A percentile compares a stretch with the other conserved stretches of the same genome.
Evolutionary conservation across 2,888 invertebrate genomes (phyloP).

Genomic region (Cantharis nigra): DNA sequence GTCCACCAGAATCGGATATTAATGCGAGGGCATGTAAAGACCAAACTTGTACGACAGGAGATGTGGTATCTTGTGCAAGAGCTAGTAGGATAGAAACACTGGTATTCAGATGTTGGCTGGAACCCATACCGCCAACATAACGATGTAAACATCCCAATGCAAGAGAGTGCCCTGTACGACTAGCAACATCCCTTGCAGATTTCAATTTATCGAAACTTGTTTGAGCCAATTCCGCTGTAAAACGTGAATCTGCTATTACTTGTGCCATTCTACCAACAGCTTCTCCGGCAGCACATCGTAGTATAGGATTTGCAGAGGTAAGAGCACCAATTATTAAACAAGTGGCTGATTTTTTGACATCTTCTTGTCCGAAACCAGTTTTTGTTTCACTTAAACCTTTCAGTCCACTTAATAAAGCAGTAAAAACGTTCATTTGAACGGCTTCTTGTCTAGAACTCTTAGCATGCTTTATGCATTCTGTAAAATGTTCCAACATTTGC

Average conservation of each 20-base stretch:
- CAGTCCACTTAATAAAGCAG: conserved; percentile 87
- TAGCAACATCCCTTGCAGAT: conserved; percentile 84
- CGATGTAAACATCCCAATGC: conserved; percentile 96
- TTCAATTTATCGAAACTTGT: conserved; percentile 87
- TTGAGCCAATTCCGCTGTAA: conserved; percentile 88
- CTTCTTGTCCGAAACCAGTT: conserved; percentile 83
- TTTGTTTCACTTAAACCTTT: conserved; percentile 88
- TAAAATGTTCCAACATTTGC: conserved; percentile 97
- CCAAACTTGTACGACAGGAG: conserved; percentile 98
- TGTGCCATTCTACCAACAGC: conserved; percentile 93
- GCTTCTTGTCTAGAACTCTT: conserved; percentile 94
- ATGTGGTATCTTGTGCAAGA: conserved; percentile 89
- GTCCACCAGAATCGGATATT: conserved; percentile 97
- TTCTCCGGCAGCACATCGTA: conserved; percentile 94
- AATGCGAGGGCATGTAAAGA: conserved; percentile 93
- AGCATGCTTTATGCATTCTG: conserved; percentile 91
- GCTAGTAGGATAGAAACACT: conserved; percentile 94
- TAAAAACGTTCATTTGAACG: conserved; percentile 94
- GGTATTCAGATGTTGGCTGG: conserved; percentile 91
- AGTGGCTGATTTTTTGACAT: conserved; percentile 83
- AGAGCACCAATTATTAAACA: conserved; percentile 79
- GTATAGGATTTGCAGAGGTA: conserved; percentile 73
- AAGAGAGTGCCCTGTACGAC: conserved; percentile 84
- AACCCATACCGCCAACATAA: conserved; percentile 94
- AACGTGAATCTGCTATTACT: conserved; percentile 83